These are phyloP conservation scores for Achroia grisella DNA, from an alignment of 1,140 invertebrate species.

Conservation along the genomic window DNA sequence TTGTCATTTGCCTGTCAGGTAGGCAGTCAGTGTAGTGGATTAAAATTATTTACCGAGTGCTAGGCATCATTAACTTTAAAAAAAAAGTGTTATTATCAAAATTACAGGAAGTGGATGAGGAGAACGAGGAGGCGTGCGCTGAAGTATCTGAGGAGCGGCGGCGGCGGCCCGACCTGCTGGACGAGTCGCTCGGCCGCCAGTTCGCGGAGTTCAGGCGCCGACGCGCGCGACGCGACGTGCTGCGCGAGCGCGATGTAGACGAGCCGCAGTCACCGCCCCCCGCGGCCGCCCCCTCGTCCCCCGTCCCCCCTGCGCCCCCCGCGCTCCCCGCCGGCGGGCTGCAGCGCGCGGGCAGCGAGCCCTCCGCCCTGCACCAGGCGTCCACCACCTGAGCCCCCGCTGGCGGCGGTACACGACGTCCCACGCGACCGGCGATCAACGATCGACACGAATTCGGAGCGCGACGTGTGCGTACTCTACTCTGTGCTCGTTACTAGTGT, in stretches of 20 bases:
- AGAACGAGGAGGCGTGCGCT: slow-evolving; percentile 61
- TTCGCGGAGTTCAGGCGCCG: slow-evolving; percentile 38
- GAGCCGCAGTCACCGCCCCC: slow-evolving; percentile 49
- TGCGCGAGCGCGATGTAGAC: slow-evolving; percentile 54
- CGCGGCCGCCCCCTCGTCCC: slow-evolving; percentile 9
- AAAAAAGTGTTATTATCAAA: too few species aligned
- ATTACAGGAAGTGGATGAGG: slow-evolving; percentile 76
- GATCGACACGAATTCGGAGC: too few species aligned
- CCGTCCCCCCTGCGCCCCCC: slow-evolving; percentile 16
- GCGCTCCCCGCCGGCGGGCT: slow-evolving; percentile 30
- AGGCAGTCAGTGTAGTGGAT: too few species aligned
- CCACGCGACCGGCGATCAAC: not conserved
- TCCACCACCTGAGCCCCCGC: not conserved
- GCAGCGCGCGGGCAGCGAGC: slow-evolving; percentile 2
- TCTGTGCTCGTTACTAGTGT: too few species aligned
- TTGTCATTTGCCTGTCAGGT: too few species aligned
- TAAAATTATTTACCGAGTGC: too few species aligned
- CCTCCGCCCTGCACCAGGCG: not conserved
- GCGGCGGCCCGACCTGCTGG: slow-evolving; percentile 30
- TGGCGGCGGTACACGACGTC: not conserved
- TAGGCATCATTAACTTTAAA: too few species aligned
- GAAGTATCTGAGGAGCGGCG: slow-evolving; percentile 40
- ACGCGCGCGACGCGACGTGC: slow-evolving; percentile 22
- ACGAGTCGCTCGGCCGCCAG: slow-evolving; percentile 31
- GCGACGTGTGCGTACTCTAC: too few species aligned